Percentiles rank a stretch among this genome's conserved stretches.
Conservation (phyloP, 2,888 invertebrate genomes). For the Arenicola marina region DNA sequence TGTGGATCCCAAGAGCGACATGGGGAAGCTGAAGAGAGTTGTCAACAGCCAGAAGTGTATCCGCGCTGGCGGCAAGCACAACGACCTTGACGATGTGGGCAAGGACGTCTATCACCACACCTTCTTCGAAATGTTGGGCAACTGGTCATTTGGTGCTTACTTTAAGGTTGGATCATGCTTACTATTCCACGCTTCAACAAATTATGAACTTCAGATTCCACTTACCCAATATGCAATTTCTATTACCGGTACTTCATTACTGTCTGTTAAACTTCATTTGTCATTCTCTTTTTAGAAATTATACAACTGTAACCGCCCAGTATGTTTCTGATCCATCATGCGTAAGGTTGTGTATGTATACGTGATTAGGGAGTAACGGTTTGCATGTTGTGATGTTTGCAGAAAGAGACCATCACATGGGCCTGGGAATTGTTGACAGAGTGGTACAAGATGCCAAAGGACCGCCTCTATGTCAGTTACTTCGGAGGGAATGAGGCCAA, state of each 20-base stretch:
- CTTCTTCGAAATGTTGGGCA: conserved; percentile 99
- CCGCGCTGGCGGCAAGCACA: conserved; percentile 98
- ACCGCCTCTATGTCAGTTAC: conserved; percentile 95
- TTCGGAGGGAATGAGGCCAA: conserved; percentile 88
- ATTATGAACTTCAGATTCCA: too few species aligned
- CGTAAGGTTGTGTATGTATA: too few species aligned
- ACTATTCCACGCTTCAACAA: too few species aligned
- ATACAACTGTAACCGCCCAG: too few species aligned
- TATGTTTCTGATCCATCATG: too few species aligned
- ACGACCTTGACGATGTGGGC: conserved; percentile 98
- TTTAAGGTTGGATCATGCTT: too few species aligned
- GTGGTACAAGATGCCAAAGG: conserved; percentile 74
- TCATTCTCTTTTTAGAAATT: too few species aligned
- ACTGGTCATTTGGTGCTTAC: conserved; percentile 99
- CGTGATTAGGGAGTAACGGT: too few species aligned
- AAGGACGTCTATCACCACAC: conserved; percentile 99
- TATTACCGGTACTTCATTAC: too few species aligned
- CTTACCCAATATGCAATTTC: too few species aligned
- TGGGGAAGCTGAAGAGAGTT: conserved; percentile 83
- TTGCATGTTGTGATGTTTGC: too few species aligned
- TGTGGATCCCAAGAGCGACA: conserved; percentile 93
- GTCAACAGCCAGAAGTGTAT: conserved; percentile 99
- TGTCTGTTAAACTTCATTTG: too few species aligned
- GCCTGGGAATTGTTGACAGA: conserved; percentile 95
- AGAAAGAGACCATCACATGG: conserved; percentile 94